Evolutionary conservation across 2,113 vertebrate genomes (phyloP).

Genomic region (Melanostigma gelatinosum): DNA sequence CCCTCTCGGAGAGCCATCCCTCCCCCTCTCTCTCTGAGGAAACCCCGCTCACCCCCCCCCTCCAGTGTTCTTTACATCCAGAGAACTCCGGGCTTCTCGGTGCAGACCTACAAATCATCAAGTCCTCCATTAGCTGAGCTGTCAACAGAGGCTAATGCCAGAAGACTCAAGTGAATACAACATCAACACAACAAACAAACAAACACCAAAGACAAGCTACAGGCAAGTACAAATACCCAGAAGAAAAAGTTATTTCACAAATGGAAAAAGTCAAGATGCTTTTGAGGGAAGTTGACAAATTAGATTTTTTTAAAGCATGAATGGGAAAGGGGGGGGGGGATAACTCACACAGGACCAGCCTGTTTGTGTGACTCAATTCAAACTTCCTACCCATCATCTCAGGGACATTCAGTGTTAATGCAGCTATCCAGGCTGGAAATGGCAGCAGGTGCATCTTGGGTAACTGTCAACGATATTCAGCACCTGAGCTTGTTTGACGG

Average conservation of each 20-base stretch:
- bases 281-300: constrained; percentile 24
- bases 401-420: constrained; percentile 10
- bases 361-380: constrained; percentile 42
- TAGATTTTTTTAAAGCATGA: constrained; percentile 16
- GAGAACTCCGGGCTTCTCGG: constrained; percentile 62
- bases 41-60: constrained; percentile 50
- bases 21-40: constrained; percentile 48
- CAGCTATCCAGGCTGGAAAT: neutral
- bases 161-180: constrained; percentile 61
- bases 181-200: constrained; percentile 30
- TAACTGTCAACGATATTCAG: neutral
- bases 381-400: neutral
- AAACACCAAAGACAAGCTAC: constrained; percentile 18
- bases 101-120: constrained; percentile 76
- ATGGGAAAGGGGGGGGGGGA: neutral
- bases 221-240: constrained; percentile 29
- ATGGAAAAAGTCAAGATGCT: constrained; percentile 12
- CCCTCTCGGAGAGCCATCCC: constrained; percentile 49
- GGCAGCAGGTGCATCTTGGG: neutral
- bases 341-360: constrained; percentile 70
- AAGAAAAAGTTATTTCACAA: neutral
- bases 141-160: constrained; percentile 70
- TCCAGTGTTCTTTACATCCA: constrained; percentile 64
- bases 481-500: neutral
- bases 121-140: constrained; percentile 73